Conservation (phyloP, 2,888 invertebrate species). For the Ochropleura plecta region DNA sequence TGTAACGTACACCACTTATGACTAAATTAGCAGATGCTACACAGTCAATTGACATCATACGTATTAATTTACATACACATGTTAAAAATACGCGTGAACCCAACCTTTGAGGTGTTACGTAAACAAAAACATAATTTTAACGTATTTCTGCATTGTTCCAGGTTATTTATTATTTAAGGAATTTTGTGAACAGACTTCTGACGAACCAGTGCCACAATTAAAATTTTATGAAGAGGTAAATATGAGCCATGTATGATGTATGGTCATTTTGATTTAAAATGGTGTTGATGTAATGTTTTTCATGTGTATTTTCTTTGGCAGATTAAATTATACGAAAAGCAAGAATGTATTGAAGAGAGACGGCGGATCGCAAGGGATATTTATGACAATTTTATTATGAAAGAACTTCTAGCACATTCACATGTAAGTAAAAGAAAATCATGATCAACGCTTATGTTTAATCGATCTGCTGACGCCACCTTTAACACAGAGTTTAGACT, state of each 20-base stretch:
- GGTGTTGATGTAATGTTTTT: background rate
- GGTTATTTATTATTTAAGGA: slow-evolving; percentile 99
- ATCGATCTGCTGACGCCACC: slow-evolving; percentile 1
- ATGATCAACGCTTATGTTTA: slow-evolving; percentile 11
- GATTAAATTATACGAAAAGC: slow-evolving; percentile 99
- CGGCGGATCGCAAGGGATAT: slow-evolving; percentile 98
- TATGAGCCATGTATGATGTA: slow-evolving; percentile 23
- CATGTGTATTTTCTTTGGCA: slow-evolving; percentile 87
- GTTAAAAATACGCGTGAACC: slow-evolving; percentile 44
- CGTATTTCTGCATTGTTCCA: slow-evolving; percentile 89
- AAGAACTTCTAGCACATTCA: slow-evolving; percentile 99
- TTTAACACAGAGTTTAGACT: slow-evolving; percentile 32
- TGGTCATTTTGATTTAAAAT: slow-evolving; percentile 15
- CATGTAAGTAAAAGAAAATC: slow-evolving; percentile 94
- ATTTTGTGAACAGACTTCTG: slow-evolving; percentile 98
- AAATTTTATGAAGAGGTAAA: slow-evolving; percentile 99
- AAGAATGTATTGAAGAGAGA: slow-evolving; percentile 99
- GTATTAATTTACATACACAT: slow-evolving; percentile 56
- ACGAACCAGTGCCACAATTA: slow-evolving; percentile 99
- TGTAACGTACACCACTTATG: slow-evolving; percentile 54
- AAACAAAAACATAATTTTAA: slow-evolving; percentile 50
- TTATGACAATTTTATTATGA: slow-evolving; percentile 99
- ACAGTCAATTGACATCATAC: slow-evolving; percentile 59
- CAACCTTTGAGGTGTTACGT: slow-evolving; percentile 44
- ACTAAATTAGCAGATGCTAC: slow-evolving; percentile 60